Conservation (phyloP, 1,140 invertebrate species). For the Drosophila busckii region DNA sequence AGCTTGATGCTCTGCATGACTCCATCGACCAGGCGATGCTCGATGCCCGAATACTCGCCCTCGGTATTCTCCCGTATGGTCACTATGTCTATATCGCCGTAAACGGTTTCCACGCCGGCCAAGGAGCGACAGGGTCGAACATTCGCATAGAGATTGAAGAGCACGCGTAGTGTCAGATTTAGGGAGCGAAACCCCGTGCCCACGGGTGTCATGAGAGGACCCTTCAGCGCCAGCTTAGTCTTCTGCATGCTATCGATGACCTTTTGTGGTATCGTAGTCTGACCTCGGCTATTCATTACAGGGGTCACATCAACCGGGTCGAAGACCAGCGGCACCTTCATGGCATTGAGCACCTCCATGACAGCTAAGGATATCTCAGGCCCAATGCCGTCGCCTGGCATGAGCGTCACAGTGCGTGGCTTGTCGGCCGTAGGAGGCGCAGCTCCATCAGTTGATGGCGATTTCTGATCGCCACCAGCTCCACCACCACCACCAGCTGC, state of each 20-base stretch:
- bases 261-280: slow-evolving; percentile 95
- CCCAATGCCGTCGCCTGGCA: slow-evolving; percentile 99
- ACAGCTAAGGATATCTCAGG: slow-evolving; percentile 98
- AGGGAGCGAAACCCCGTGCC: slow-evolving; percentile 99
- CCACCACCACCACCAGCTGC: background rate
- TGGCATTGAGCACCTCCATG: slow-evolving; percentile 96
- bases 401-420: slow-evolving; percentile 82
- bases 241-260: slow-evolving; percentile 98
- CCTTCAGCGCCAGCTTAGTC: slow-evolving; percentile 98
- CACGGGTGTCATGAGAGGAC: slow-evolving; percentile 98
- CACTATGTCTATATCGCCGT: slow-evolving; percentile 98
- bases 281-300: slow-evolving; percentile 95
- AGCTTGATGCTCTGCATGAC: slow-evolving; percentile 99
- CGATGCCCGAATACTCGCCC: slow-evolving; percentile 99
- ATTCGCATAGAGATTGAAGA: slow-evolving; percentile 99
- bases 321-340: slow-evolving; percentile 98
- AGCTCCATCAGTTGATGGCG: background rate
- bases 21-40: slow-evolving; percentile 99
- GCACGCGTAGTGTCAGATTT: slow-evolving; percentile 98
- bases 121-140: slow-evolving; percentile 98
- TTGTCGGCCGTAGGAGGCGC: background rate
- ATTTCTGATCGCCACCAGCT: too few species aligned
- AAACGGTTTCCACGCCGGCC: slow-evolving; percentile 98
- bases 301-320: slow-evolving; percentile 99
- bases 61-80: slow-evolving; percentile 99